Evolutionary conservation across 2,888 invertebrate species (phyloP).

Genomic region (Ophioninae sp.): DNA sequence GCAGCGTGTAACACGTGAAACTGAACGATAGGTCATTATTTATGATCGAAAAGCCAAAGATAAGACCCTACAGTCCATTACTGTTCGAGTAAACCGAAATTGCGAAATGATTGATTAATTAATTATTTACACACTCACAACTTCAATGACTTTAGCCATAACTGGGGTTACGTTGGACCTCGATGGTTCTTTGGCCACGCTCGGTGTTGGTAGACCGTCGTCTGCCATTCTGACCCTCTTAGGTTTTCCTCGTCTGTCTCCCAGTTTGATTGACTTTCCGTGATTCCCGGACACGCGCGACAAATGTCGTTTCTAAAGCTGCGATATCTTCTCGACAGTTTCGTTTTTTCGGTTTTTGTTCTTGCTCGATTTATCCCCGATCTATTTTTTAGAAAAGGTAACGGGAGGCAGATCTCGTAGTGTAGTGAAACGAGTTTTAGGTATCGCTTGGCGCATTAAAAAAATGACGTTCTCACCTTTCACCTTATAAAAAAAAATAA

Average conservation of each 20-base stretch:
- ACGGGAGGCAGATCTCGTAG: neutral
- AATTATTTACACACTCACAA: conserved; percentile 82
- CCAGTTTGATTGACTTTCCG: conserved; percentile 78
- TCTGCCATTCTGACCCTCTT: conserved; percentile 85
- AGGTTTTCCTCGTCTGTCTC: conserved; percentile 78
- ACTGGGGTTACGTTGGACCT: conserved; percentile 81
- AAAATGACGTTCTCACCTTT: neutral
- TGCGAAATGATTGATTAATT: neutral
- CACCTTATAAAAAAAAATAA: no score
- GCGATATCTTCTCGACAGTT: neutral
- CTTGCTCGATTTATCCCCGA: neutral
- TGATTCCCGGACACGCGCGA: conserved; percentile 19
- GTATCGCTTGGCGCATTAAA: neutral
- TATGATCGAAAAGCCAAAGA: neutral
- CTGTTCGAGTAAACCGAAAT: neutral
- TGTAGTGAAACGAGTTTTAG: neutral
- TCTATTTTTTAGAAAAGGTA: neutral
- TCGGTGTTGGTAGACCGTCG: conserved; percentile 82
- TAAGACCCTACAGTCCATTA: no score
- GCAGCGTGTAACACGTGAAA: conserved; percentile 82
- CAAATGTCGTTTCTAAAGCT: conserved; percentile 7
- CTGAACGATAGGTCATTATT: conserved; percentile 80
- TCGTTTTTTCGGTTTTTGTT: neutral
- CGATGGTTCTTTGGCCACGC: conserved; percentile 82
- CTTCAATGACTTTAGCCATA: conserved; percentile 84